Percentiles rank a stretch among this genome's conserved stretches.
These are phyloP conservation scores for Coracias cyanogaster DNA, from an alignment of 2,797 vertebrate genomes.

Conservation along the genomic window DNA sequence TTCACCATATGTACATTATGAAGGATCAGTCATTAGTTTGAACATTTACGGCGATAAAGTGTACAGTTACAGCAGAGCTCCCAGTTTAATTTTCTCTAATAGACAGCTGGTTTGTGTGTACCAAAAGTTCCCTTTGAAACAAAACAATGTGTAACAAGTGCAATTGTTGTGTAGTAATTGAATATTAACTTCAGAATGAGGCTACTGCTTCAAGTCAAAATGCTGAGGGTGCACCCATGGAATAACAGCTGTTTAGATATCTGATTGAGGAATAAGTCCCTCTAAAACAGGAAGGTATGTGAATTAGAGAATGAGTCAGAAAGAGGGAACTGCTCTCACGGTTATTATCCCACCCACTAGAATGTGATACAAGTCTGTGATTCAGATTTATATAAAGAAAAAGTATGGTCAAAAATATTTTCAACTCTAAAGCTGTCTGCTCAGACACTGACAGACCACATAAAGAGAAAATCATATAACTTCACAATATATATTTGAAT, in stretches of 20 bases:
- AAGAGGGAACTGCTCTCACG: neutral
- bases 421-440: neutral
- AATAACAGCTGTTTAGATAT: neutral
- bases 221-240: neutral
- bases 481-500: neutral
- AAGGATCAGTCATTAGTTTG: neutral
- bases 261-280: neutral
- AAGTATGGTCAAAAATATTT: neutral
- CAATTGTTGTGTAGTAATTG: neutral
- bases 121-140: neutral
- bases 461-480: neutral
- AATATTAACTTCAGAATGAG: neutral
- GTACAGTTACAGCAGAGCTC: neutral
- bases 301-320: neutral
- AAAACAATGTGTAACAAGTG: neutral
- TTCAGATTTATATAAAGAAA: neutral
- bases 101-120: neutral
- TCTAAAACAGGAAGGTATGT: neutral
- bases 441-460: neutral
- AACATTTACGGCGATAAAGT: neutral
- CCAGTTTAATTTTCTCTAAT: neutral
- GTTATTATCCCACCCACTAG: neutral
- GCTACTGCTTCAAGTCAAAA: neutral
- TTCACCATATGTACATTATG: neutral
- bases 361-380: neutral